Evolutionary conservation across 2,888 invertebrate genomes (phyloP), one percentile per base, ranked within the genome.

Genomic region (Tetragonula carbonaria): DNA sequence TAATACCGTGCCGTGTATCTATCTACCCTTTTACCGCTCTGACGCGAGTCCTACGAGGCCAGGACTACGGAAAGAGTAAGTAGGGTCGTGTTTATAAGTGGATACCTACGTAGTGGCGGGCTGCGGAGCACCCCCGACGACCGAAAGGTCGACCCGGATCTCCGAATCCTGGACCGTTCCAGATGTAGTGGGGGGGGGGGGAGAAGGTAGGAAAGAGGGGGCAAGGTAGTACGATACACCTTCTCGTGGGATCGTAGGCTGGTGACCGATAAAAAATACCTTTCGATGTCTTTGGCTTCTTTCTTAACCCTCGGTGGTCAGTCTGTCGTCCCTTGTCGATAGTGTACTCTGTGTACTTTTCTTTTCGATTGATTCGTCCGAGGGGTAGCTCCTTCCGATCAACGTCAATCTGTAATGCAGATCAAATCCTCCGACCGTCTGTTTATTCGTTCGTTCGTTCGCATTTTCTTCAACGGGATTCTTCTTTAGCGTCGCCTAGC

Each of bases 1-100:
- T 94, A 94, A 94, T 94, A 93, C 93, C 91, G 91, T 92, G 90
- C 93, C 93, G 93, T 94, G 93, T 93, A 93, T 94, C 94, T 93
- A 92, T 93, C 93, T 94, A 94, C 93, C 93, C 94, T 94, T 94
- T 94, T 94, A 94, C 93, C 92, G 93, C 93, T 91, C 92, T 89
- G 89, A 92, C 92, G 93, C 93, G 92, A 93, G 92, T 92, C 91
- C 92, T 92, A 92, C 92, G 92, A 92, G 90, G 91, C 90, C 91
- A 89, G 92, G 91, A 91, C 91, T 90, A 91, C 91, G 91, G 92
- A 91, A 92, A 92, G 92, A 93, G 92, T 90, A 90, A 90, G 91
- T 91, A 90, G 90, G 91, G 90, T 90, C 89, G 90, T 88, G 90
- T 89, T 88, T 91, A 89, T 90, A 90, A 90, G 90, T 90, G 90